These are phyloP conservation scores for Ia io DNA, from an alignment of 2,113 vertebrate species.

Conservation along the genomic window DNA sequence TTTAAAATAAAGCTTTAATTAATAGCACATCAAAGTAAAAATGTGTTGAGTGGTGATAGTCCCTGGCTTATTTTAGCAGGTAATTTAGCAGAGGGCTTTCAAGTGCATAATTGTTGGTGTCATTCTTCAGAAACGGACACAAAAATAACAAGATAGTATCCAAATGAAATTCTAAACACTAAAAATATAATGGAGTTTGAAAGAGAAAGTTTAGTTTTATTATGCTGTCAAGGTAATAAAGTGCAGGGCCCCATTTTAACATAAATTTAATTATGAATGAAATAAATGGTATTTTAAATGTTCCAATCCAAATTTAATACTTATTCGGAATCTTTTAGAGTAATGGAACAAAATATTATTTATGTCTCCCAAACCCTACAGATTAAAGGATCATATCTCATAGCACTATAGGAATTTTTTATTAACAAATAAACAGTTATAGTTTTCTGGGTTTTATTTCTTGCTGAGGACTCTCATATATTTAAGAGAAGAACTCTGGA, in stretches of 20 bases:
- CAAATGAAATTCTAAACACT: neutral
- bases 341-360: slow-evolving; percentile 30
- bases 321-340: slow-evolving; percentile 17
- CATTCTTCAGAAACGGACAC: neutral
- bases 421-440: neutral
- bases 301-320: neutral
- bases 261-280: slow-evolving; percentile 16
- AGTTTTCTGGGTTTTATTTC: slow-evolving; percentile 46
- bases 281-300: slow-evolving; percentile 47
- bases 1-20: slow-evolving; percentile 11
- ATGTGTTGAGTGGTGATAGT: neutral
- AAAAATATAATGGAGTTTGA: neutral
- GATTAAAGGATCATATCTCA: neutral
- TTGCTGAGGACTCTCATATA: neutral
- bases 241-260: slow-evolving; percentile 20
- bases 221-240: slow-evolving; percentile 45
- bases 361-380: neutral
- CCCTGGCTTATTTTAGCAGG: neutral
- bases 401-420: neutral
- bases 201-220: slow-evolving; percentile 22
- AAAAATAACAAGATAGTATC: neutral
- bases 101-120: neutral
- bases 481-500: slow-evolving; percentile 36
- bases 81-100: neutral
- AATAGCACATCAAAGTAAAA: neutral